Evolutionary conservation across 2,888 invertebrate species (phyloP), one percentile per base, ranked within the genome.

Genomic region (Nymphalis polychloros): DNA sequence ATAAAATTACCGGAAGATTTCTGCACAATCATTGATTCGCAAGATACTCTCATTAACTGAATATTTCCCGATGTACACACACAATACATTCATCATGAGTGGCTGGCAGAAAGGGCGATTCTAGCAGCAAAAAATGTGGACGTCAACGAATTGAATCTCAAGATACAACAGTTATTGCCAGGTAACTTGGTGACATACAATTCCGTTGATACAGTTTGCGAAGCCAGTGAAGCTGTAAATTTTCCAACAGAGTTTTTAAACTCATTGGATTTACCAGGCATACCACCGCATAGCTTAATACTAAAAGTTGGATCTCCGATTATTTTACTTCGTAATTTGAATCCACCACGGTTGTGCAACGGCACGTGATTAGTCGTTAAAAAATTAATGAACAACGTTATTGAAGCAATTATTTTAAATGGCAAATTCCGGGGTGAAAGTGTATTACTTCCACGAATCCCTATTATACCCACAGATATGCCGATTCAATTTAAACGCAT

Each of bases 121-220:
- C 72, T 75, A 59, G 74, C 71, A 23, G 73, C 72, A n/a, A 75
- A 71, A 72, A 77, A 75, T 7, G 67, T 69, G 59, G 72, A 72
- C 71, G 72, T 75, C 48, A 67, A 74, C 53, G 63, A 73, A 31
- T 59, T 74, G 20, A 72, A 70, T 52, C 55, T 67, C 19, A 61
- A 71, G 50, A 71, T 72, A 68, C 72, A 73, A 73, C 63, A 69
- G 63, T 72, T 69, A 31, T 64, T 74, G 49, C 71, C 71, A 61
- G 67, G 70, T 46, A 50, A 73, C 59, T 20, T 61, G 67, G 55
- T 68, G 50, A 59, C 72, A 57, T 72, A 61, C 68, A 71, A 72
- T 73, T 75, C 72, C 52, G 69, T 72, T 55, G 71, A 72, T 64
- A 71, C 73, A 23, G 64, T 70, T 70, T 31, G 46, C 31, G 69